A percentile compares a stretch with the other conserved stretches of the same genome.
These are phyloP conservation scores for Epizoanthus rinbou DNA, from an alignment of 92 coral and sea anemone genomes.

Conservation along the genomic window DNA sequence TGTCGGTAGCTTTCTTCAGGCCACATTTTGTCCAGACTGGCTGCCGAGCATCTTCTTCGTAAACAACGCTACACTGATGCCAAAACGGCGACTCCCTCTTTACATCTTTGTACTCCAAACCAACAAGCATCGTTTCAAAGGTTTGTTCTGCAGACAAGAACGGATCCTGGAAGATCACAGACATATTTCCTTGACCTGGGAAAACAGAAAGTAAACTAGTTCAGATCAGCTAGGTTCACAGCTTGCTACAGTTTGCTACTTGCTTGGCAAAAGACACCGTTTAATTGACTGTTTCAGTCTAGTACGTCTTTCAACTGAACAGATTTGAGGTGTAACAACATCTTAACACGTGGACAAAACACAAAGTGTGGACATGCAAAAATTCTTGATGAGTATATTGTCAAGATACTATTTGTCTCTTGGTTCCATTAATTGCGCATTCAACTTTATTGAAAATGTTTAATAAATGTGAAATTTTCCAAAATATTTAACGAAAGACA, in stretches of 20 bases:
- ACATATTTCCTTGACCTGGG: constrained; percentile 18
- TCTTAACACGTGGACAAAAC: background rate
- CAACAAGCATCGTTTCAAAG: constrained; percentile 34
- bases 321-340: background rate
- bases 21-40: constrained; percentile 3
- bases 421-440: background rate
- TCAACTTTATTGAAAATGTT: background rate
- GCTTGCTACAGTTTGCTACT: background rate
- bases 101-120: constrained; percentile 12
- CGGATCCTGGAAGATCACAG: constrained; percentile 35
- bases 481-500: background rate
- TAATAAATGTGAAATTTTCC: background rate
- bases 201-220: background rate
- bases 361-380: background rate
- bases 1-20: background rate
- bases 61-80: background rate
- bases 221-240: background rate
- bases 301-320: background rate
- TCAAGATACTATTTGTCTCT: background rate
- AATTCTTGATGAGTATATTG: background rate
- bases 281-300: background rate
- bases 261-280: background rate
- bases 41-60: background rate
- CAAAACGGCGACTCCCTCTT: background rate
- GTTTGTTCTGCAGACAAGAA: constrained; percentile 28